Percentiles rank a stretch among this genome's conserved stretches.
Conservation (phyloP, 23 tunicate genomes). For the Pegea sp. region DNA sequence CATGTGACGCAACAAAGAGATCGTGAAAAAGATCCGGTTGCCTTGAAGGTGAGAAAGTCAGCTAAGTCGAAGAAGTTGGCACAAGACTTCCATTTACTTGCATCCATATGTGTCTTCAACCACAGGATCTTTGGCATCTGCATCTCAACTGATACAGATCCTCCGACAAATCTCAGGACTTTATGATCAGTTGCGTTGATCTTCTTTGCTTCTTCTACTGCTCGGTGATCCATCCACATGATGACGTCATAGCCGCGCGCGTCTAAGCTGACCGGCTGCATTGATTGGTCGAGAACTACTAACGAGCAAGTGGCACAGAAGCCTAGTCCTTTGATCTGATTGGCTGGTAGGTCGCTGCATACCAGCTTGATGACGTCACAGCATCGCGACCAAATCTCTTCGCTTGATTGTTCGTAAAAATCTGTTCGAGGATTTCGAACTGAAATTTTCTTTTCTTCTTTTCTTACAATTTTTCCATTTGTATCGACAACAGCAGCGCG, state of each 20-base stretch:
- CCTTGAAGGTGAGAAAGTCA: conserved; percentile 76
- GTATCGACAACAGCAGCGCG: conserved; percentile 55
- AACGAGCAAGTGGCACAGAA: conserved; percentile 92
- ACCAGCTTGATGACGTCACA: conserved; percentile 26
- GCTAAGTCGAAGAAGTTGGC: conserved; percentile 66
- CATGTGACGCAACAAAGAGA: conserved; percentile 62
- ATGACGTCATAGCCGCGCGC: conserved; percentile 14
- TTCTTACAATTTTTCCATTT: conserved; percentile 11
- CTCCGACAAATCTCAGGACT: conserved; percentile 66
- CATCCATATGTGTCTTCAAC: conserved; percentile 11
- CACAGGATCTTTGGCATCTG: conserved; percentile 77
- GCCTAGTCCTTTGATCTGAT: conserved; percentile 53
- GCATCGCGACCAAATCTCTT: conserved; percentile 49
- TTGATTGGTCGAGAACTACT: conserved; percentile 47
- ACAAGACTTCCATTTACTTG: conserved; percentile 24
- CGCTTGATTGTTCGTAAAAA: conserved; percentile 50
- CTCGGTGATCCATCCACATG: conserved; percentile 98
- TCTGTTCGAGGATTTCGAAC: conserved; percentile 16
- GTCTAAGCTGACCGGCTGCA: conserved; percentile 32
- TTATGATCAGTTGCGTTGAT: conserved; percentile 30
- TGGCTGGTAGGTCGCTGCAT: conserved; percentile 4
- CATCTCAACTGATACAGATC: conserved; percentile 90
- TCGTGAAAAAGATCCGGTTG: conserved; percentile 33
- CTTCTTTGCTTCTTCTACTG: conserved; percentile 35
- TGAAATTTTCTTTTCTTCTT: conserved; percentile 11